Evolutionary conservation across 2,888 invertebrate genomes (phyloP), one percentile per base, ranked within the genome.

Genomic region (Chaetogeoica ovagalla): DNA sequence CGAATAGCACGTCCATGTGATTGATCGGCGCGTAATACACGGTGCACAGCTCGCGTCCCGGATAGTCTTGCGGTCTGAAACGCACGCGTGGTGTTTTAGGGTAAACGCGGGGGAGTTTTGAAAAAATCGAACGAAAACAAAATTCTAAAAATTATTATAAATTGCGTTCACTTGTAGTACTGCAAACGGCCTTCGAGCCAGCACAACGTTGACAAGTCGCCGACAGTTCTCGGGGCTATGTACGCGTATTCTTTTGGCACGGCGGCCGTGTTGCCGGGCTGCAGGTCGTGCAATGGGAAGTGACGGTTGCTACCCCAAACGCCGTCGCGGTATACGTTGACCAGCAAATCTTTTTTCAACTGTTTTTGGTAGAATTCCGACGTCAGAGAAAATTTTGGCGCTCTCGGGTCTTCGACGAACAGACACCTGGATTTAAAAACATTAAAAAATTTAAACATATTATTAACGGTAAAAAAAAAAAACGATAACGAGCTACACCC

Each of bases 1-100:
- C 97, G 85, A 98, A 88, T 98, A 98, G 98, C 83, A 98, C 92
- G 87, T 98, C 98, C 84, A 98, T 92, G 93, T 98, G 98, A 88
- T 98, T 98, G 82, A 98, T 90, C 59, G 97, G 94, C 1, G 97
- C 94, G 87, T 94, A 97, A 87, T 96, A 94, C 17, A 97, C 96
- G 83, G 90, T 90, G 87, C 96, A 97, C 70, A 95, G 87, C 84
- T 93, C 92, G 82, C 89, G 87, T 5, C 82, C 82, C 88, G 86
- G 83, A 85, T 85, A 77, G 86, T 87, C 60, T 85, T 88, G 85
- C 86, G 85, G 85, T 82, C 86, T 85, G 82, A 43, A 7, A 9
- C 43, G 43, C 1, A 43, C 43, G 9, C 7, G n/a, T n/a, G n/a
- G n/a, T n/a, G n/a, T n/a, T n/a, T n/a, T n/a, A n/a, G n/a, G n/a